Base-by-base conservation (phyloP, 2,797 vertebrate species). In the Pachyuromys duprasi region DNA sequence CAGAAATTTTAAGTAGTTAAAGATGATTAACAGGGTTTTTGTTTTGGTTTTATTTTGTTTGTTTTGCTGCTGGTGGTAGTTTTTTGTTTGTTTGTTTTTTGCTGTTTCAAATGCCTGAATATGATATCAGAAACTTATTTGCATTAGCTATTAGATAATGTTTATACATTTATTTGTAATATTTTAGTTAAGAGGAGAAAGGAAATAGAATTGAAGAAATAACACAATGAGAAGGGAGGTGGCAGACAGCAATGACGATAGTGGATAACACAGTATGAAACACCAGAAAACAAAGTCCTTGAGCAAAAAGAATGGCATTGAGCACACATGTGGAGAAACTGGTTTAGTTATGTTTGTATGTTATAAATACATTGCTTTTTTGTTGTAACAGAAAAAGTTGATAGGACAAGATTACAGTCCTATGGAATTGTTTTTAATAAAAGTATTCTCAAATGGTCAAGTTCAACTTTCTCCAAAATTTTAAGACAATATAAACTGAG, bases 151-250 rank as follows among this genome's bases (percentile, higher is more conserved):
- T 63, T 86, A 79, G 22, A 89, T 24, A 55, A 79, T 28, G 18
- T 79, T 86, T 81, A 24, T 76, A 75, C 18, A 67, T 70, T 62
- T 22, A 70, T 93, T 67, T 83, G 5, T 93, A 84, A 93, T 31
- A 13, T n/a, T 96, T 70, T 70, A 84, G 4, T 36, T 92, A 18
- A 20, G 65, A 94, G 24, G 31, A 9, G 20, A 26, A 79, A 87
- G 14, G 55, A 93, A 82, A 88, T 60, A 22, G 8, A 53, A 53
- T 36, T 70, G 53, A 93, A 62, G 5, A 57, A 78, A 75, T 1
- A 82, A 93, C 62, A 45, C 33, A 39, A 69, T 55, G 42, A 92
- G 18, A n/a, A 75, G 3, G 2, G 36, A 90, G 6, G 81, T 36
- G 14, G 6, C 22, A 62, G 45, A 55, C 13, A 91, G 70, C 20